Conservation (phyloP, 1,140 invertebrate genomes). For the Danaus plexippus region DNA sequence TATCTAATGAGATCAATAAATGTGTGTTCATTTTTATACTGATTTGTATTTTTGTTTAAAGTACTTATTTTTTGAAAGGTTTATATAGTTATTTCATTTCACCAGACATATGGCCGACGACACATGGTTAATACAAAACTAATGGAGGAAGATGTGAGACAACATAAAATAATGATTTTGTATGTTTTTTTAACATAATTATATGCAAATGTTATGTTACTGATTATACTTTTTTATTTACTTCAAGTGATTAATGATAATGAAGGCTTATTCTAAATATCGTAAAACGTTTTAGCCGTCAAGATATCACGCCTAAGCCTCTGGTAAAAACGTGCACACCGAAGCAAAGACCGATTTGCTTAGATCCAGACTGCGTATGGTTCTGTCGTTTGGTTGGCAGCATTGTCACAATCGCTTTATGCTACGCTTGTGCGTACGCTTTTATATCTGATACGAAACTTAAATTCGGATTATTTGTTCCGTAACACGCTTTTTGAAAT, state of each 20-base stretch:
- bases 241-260: too few species aligned
- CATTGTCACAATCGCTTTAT: conserved; percentile 39
- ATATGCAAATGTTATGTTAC: too few species aligned
- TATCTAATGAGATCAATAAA: too few species aligned
- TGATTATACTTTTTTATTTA: too few species aligned
- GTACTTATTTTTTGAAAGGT: too few species aligned
- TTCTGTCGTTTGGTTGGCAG: conserved; percentile 43
- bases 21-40: too few species aligned
- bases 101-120: conserved; percentile 50
- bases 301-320: too few species aligned
- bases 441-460: conserved; percentile 50
- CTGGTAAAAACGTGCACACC: conserved; percentile 7
- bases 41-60: too few species aligned
- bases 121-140: conserved; percentile 46
- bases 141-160: conserved; percentile 17
- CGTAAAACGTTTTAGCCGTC: too few species aligned
- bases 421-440: conserved; percentile 47
- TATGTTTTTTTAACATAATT: too few species aligned
- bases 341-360: conserved; percentile 39
- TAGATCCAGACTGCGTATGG: conserved; percentile 46
- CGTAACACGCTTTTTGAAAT: conserved; percentile 9
- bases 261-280: too few species aligned
- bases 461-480: conserved; percentile 50
- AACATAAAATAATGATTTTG: too few species aligned
- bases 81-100: conserved; percentile 10